Evolutionary conservation across 1,140 invertebrate species (phyloP), one percentile per base, ranked within the genome.

Genomic region (Drosophila truncata): DNA sequence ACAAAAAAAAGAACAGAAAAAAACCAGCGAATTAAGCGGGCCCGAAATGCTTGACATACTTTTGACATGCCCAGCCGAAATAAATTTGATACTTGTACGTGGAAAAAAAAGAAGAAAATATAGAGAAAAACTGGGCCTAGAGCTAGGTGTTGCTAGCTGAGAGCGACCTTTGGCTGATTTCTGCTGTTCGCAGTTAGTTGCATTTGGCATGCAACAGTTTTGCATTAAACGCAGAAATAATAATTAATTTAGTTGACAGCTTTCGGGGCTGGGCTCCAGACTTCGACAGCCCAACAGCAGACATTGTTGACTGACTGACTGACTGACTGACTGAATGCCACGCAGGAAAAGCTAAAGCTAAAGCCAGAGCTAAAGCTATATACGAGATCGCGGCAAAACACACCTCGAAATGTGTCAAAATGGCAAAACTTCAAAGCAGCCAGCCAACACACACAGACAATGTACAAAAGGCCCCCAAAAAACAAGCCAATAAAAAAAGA

Each of bases 211-310:
- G 84, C 84, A 88, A 88, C 84, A 90, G 85, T 88, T 88, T 88
- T 88, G 78, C 85, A 90, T 88, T 88, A 90, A 83, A 78, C 88
- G 72, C 79, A 78, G 71, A 80, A 80, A 80, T 85, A 91, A 91
- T 90, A 91, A 91, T 91, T 91, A 90, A 86, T 91, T 90, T 91
- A 91, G 91, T 91, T 91, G 90, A 91, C 90, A 91, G 77, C 57
- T 86, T 91, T 91, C 69, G 82, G 77, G 88, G 88, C 78, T 75
- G 78, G 90, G 76, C 80, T 76, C 44, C 70, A 71, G 66, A 67
- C 82, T 62, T 79, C 77, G 76, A 80, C 59, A 75, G 72, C 64
- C 76, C 44, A 49, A 49, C 55, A 39, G 33, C 52, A 55, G 52
- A 55, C 52, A 37, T 55, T 55, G 52, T 55, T 55, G 66, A 66